Conservation (phyloP, 2,797 vertebrate species). For the Cossypha dichroa region DNA sequence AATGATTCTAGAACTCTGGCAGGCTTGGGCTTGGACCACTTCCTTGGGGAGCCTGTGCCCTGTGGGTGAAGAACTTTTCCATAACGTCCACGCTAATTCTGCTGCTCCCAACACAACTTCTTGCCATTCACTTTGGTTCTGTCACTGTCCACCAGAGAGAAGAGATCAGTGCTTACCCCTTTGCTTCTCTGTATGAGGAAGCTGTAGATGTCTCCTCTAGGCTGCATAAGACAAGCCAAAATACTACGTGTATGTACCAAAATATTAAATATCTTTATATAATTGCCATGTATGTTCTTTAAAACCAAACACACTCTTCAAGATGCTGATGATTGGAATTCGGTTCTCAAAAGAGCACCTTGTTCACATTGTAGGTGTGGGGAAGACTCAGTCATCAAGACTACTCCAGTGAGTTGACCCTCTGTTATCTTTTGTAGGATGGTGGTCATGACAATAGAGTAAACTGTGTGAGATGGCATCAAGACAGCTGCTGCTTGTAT, state of each 20-base stretch:
- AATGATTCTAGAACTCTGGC: neutral
- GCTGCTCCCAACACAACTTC: neutral
- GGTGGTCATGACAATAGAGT: conserved; percentile 90
- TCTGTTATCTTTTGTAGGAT: conserved; percentile 75
- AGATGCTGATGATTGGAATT: neutral
- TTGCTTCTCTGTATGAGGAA: neutral
- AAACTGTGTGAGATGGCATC: conserved; percentile 95
- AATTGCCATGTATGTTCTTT: neutral
- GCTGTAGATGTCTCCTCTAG: neutral
- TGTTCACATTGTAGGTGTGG: neutral
- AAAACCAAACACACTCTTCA: neutral
- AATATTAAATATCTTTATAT: neutral
- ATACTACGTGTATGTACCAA: rapidly evolving
- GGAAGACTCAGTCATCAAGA: neutral
- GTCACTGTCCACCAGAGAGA: neutral
- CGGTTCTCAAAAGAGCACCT: neutral
- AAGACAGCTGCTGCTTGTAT: conserved; percentile 88
- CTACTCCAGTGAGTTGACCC: neutral
- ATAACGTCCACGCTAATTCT: neutral
- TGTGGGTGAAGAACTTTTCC: neutral
- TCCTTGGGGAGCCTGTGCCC: neutral
- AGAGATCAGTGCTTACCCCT: neutral
- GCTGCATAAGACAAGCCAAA: neutral
- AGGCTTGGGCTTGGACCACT: neutral
- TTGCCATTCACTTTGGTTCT: neutral